Conservation (phyloP, 2,888 invertebrate genomes). For the Ferrisia virgata region DNA sequence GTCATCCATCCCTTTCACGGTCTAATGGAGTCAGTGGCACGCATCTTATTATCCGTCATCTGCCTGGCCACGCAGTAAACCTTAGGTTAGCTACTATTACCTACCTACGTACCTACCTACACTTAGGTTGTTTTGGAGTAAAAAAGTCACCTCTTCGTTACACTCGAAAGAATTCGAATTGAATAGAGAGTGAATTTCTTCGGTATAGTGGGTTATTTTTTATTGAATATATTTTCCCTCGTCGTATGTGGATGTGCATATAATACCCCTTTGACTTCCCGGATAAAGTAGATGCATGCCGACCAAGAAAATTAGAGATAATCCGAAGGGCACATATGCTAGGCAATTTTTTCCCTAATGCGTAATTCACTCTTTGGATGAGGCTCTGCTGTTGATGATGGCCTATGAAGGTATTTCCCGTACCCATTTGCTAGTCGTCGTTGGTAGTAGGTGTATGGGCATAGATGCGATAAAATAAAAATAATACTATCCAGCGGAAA, state of each 20-base stretch:
- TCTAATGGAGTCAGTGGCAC: slow-evolving; percentile 34
- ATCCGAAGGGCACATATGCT: slow-evolving; percentile 12
- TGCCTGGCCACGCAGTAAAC: background rate
- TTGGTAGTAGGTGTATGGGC: background rate
- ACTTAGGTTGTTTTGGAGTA: background rate
- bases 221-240: slow-evolving; percentile 34
- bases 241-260: too few relatives aligned
- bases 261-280: slow-evolving; percentile 44
- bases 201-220: slow-evolving; percentile 26
- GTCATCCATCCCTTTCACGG: slow-evolving; percentile 42
- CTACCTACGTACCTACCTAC: too few relatives aligned
- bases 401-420: background rate
- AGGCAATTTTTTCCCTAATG: slow-evolving; percentile 10
- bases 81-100: background rate
- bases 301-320: slow-evolving; percentile 18
- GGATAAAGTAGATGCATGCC: slow-evolving; percentile 29
- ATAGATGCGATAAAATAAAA: background rate
- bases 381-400: too few relatives aligned
- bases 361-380: background rate
- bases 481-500: background rate
- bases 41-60: slow-evolving; percentile 44
- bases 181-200: slow-evolving; percentile 18
- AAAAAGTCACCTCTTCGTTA: slow-evolving; percentile 36
- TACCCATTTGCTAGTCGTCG: background rate
- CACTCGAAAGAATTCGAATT: slow-evolving; percentile 35